Conservation (phyloP, 2,888 invertebrate genomes). For the Scaptodrosophila latifasciaeformis region DNA sequence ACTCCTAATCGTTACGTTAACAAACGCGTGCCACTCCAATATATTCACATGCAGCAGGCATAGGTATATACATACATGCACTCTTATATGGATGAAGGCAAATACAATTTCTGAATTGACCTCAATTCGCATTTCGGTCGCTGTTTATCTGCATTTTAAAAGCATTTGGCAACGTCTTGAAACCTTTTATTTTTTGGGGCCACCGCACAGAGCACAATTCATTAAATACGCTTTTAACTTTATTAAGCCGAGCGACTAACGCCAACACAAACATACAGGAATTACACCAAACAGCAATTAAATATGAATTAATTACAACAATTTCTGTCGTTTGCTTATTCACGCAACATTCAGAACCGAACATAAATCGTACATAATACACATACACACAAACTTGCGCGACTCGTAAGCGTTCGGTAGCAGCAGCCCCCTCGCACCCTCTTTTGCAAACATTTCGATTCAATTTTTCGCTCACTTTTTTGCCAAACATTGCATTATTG, state of each 20-base stretch:
- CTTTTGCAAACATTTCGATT: constrained; percentile 12
- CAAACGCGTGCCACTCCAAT: not conserved
- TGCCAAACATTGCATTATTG: constrained; percentile 7
- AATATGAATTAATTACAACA: constrained; percentile 61
- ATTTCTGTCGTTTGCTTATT: constrained; percentile 55
- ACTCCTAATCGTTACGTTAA: not conserved
- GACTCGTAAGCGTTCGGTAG: constrained; percentile 1
- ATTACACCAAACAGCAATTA: constrained; percentile 49
- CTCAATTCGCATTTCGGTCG: constrained; percentile 43
- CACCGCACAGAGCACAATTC: constrained; percentile 2
- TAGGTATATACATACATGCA: not conserved
- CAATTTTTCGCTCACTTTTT: constrained; percentile 22
- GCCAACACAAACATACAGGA: constrained; percentile 8
- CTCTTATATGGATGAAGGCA: too few species aligned
- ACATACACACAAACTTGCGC: constrained; percentile 3
- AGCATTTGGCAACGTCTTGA: constrained; percentile 5
- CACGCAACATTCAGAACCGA: constrained; percentile 56
- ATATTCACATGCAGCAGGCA: too few species aligned
- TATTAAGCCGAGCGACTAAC: constrained; percentile 17
- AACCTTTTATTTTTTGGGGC: constrained; percentile 13
- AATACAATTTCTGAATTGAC: constrained; percentile 33
- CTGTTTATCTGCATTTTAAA: constrained; percentile 6
- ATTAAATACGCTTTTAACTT: constrained; percentile 30
- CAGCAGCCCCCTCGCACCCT: constrained; percentile 14
- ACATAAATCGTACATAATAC: constrained; percentile 6